Base-by-base conservation (phyloP, 2,113 vertebrate species). In the Sinocyclocheilus anophthalmus region DNA sequence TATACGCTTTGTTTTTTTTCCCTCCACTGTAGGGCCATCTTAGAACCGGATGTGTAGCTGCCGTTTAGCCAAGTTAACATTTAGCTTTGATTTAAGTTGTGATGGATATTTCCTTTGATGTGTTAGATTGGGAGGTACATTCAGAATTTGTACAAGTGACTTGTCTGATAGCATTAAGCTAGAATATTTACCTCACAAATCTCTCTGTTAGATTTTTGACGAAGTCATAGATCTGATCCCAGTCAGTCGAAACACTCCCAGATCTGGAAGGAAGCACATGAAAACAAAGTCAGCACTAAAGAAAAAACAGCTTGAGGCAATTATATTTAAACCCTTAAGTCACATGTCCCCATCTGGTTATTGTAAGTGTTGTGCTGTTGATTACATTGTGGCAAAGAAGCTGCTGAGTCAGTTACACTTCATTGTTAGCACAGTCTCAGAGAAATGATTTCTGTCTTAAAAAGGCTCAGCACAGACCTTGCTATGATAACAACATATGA, bases 221-320 rank as follows among this genome's bases (percentile, higher is more conserved):
- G 82, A 99, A 99, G 42, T 94, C 90, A 90, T 96, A 97, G 85
- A 99, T 99, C 90, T 98, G 95, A 1, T 63, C 12, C 97, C 97
- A 99, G 92, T 99, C 93, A 12, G 84, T 65, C 0, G 94, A 84
- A 1, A 99, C 96, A 0, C 98, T 99, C 84, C 96, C 97, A 3
- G 97, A 99, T 89, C 97, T 99, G 93, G 33, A 76, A 76, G 3
- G 3, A 26, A 76, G 73, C 73, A 73, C 39, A 18, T 53, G 5
- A 30, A 53, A 77, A 65, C 3, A 69, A 37, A 5, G 37, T 65
- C 39, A 73, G 84, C 86, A 48, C 14, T 18, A 67, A 81, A 26
- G 8, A 81, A 10, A 22, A 10, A 45, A 61, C 53, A 86, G 76
- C 76, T 45, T 45, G 50, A 67, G 39, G 13, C 22, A 80, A 72